A percentile compares a stretch with the other conserved stretches of the same genome.
phyloP scores from a whole-genome alignment of 2,797 vertebrate genomes.

The Pangasius krempfi region DNA sequence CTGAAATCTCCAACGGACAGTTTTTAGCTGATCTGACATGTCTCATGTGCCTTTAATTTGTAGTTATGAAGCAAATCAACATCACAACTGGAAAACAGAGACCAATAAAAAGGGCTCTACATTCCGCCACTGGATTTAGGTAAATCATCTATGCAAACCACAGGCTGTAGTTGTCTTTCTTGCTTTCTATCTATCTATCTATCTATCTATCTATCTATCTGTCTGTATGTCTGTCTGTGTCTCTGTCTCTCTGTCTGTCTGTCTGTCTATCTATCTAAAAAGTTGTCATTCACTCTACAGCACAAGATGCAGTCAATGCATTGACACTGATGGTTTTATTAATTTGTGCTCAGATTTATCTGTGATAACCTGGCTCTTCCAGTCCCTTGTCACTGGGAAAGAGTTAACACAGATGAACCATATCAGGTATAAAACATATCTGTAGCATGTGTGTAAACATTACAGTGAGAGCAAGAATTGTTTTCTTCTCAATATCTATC shows the following conservation, averaged over 20 bases:
- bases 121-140: conserved; percentile 93
- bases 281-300: neutral
- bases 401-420: conserved; percentile 88
- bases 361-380: conserved; percentile 95
- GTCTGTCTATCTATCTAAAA: neutral
- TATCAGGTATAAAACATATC: conserved; percentile 82
- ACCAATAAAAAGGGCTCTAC: conserved; percentile 90
- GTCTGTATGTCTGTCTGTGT: neutral
- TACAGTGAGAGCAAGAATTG: neutral
- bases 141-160: conserved; percentile 61
- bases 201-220: neutral
- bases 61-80: conserved; percentile 95
- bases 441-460: neutral
- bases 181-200: neutral
- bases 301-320: neutral
- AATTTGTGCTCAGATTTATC: conserved; percentile 82
- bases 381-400: conserved; percentile 94
- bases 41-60: neutral
- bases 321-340: neutral
- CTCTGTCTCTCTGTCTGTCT: neutral
- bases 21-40: neutral
- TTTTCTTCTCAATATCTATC: neutral
- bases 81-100: conserved; percentile 90
- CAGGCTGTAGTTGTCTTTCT: neutral
- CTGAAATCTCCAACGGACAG: neutral